phyloP scores from a whole-genome alignment of 2,797 vertebrate genomes.

The Xerus rutilus region DNA sequence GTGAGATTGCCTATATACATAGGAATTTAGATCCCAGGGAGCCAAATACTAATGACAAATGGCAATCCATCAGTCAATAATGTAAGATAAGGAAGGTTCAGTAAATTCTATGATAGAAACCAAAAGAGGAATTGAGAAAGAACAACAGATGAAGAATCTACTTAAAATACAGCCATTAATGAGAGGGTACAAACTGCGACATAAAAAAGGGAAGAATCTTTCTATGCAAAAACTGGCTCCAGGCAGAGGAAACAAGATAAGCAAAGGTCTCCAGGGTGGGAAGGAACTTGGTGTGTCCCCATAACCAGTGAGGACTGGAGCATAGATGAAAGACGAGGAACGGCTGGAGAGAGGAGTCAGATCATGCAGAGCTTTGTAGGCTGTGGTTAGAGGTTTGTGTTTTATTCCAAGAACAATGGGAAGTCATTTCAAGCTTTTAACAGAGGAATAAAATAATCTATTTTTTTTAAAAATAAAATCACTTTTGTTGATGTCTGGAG shows the following conservation, averaged over 20 bases:
- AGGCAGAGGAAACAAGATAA: background rate
- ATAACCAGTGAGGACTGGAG: background rate
- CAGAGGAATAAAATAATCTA: background rate
- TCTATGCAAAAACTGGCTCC: background rate
- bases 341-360: background rate
- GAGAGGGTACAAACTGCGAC: background rate
- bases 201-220: background rate
- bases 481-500: background rate
- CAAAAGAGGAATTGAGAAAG: background rate
- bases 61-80: background rate
- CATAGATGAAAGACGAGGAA: background rate
- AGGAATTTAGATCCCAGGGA: background rate
- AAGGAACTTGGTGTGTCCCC: background rate
- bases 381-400: background rate
- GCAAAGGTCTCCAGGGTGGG: background rate
- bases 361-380: background rate
- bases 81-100: background rate
- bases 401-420: background rate
- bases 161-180: background rate
- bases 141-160: background rate
- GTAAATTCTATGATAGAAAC: background rate
- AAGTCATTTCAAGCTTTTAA: conserved; percentile 7
- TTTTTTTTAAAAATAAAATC: background rate
- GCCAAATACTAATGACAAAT: background rate
- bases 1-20: background rate